These are phyloP conservation scores for Eupithecia dodoneata DNA, from an alignment of 2,888 invertebrate genomes.

Conservation along the genomic window DNA sequence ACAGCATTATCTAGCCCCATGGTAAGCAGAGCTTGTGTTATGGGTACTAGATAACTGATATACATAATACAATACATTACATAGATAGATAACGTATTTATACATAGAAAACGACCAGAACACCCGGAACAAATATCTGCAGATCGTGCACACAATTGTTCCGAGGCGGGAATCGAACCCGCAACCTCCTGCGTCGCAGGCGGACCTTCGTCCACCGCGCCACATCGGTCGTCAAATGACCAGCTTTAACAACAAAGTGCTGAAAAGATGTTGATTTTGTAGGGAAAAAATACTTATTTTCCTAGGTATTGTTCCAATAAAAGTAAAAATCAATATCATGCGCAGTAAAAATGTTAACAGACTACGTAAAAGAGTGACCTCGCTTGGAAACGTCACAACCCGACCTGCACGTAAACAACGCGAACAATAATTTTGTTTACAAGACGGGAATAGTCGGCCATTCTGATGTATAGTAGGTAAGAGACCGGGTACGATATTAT, in stretches of 20 bases:
- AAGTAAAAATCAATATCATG: not conserved
- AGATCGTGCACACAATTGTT: no score
- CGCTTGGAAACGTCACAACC: conserved; percentile 33
- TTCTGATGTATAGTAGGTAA: not conserved
- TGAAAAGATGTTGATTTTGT: not conserved
- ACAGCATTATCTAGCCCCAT: no score
- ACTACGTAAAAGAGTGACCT: conserved; percentile 26
- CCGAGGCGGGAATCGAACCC: no score
- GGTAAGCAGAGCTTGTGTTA: no score
- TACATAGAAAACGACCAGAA: no score
- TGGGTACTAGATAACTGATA: no score
- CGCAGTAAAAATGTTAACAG: not conserved
- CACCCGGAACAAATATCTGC: no score
- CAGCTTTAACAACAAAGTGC: not conserved
- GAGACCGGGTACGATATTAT: not conserved
- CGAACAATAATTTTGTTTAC: conserved; percentile 44
- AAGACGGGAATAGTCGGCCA: conserved; percentile 31
- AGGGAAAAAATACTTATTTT: not conserved
- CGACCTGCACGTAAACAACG: conserved; percentile 35
- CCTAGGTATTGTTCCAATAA: not conserved
- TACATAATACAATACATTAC: no score
- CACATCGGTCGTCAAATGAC: no score
- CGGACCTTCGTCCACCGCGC: no score
- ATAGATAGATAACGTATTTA: no score
- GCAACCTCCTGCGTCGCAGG: no score